phyloP scores from a whole-genome alignment of 2,888 invertebrate species.

The Mycogona germanica region DNA sequence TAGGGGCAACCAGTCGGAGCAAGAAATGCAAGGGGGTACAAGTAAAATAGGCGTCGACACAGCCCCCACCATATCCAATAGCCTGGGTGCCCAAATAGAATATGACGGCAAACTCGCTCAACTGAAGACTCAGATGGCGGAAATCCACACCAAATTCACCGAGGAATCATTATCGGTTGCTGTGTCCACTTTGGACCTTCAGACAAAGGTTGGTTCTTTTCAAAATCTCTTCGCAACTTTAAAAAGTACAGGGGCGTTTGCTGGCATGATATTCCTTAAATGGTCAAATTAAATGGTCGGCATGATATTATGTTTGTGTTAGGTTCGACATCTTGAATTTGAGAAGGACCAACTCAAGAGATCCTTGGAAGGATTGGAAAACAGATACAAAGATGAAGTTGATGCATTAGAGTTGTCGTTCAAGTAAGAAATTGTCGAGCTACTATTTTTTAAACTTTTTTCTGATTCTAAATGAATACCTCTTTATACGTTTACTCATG shows the following conservation, averaged over 20 bases:
- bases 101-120: not conserved
- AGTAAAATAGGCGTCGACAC: not conserved
- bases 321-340: slow-evolving; percentile 8
- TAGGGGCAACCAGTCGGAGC: no score
- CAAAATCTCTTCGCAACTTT: no score
- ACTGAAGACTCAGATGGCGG: slow-evolving; percentile 7
- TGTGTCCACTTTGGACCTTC: not conserved
- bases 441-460: not conserved
- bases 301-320: not conserved
- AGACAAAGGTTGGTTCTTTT: slow-evolving; percentile 7
- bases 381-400: slow-evolving; percentile 4
- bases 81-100: not conserved
- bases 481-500: not conserved
- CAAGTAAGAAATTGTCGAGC: not conserved
- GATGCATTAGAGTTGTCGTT: slow-evolving; percentile 4
- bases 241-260: not conserved
- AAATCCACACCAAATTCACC: slow-evolving; percentile 5
- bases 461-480: not conserved
- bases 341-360: slow-evolving; percentile 2
- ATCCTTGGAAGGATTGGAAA: slow-evolving; percentile 4
- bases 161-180: slow-evolving; percentile 2
- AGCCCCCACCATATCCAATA: no score
- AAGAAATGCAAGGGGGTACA: no score
- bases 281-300: not conserved
- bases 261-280: not conserved